Evolutionary conservation across 2,888 invertebrate species (phyloP).

Genomic region (Geotrupes spiniger): DNA sequence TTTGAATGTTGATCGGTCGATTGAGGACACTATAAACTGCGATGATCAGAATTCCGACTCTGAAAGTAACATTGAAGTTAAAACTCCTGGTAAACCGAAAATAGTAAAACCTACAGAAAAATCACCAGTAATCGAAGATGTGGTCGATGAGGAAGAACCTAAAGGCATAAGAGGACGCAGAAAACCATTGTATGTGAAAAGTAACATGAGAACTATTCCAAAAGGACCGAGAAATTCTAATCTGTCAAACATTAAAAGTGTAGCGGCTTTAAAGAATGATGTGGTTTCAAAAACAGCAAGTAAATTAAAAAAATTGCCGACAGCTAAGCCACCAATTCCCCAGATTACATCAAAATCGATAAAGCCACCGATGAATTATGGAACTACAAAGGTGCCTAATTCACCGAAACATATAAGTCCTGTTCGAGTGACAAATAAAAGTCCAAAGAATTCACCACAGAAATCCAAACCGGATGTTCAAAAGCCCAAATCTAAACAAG

Average conservation of each 20-base stretch:
- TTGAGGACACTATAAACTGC: too few relatives aligned
- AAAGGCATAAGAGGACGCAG: constrained; percentile 59
- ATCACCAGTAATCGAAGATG: constrained; percentile 48
- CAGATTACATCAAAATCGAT: constrained; percentile 7
- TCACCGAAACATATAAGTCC: constrained; percentile 24
- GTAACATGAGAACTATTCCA: too few relatives aligned
- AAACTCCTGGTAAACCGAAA: constrained; percentile 55
- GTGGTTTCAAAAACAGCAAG: too few relatives aligned
- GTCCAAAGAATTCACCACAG: constrained; percentile 13
- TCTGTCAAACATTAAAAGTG: constrained; percentile 29
- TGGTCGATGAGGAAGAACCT: constrained; percentile 28
- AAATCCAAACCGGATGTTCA: constrained; percentile 4
- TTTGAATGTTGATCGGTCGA: constrained; percentile 7
- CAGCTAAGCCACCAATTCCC: constrained; percentile 21
- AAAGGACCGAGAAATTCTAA: constrained; percentile 21
- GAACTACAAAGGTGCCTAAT: constrained; percentile 5
- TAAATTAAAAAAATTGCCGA: constrained; percentile 21
- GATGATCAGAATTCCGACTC: constrained; percentile 8
- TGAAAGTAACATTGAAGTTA: constrained; percentile 48
- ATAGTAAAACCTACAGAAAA: constrained; percentile 56
- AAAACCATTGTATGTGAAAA: constrained; percentile 61
- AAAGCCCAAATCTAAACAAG: not conserved
- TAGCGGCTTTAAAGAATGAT: too few relatives aligned
- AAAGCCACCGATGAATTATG: constrained; percentile 11
- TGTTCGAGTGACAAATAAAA: constrained; percentile 13